Evolutionary conservation across 2,113 vertebrate genomes (phyloP).

Genomic region (Lonchura striata): DNA sequence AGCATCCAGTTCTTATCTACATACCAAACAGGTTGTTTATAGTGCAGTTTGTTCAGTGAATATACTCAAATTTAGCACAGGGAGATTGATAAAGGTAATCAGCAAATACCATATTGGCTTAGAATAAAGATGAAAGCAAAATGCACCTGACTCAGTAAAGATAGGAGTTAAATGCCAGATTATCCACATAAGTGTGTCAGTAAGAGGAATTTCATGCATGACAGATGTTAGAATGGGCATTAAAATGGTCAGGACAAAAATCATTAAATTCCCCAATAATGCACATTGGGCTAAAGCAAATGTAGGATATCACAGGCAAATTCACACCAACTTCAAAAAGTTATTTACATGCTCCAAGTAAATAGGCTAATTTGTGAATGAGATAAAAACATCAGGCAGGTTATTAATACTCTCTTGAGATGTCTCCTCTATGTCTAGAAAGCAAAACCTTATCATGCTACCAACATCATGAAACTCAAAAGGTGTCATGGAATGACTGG

Average conservation of each 20-base stretch:
- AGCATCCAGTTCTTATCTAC: slow-evolving; percentile 2
- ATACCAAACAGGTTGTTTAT: background rate
- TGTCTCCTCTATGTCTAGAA: background rate
- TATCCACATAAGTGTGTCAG: background rate
- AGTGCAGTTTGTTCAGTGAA: background rate
- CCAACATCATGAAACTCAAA: background rate
- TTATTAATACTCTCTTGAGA: background rate
- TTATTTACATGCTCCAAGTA: background rate
- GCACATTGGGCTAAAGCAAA: background rate
- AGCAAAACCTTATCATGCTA: background rate
- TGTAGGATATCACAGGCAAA: background rate
- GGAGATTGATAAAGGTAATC: slow-evolving; percentile 6
- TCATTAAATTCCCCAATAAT: background rate
- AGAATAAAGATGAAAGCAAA: slow-evolving; percentile 26
- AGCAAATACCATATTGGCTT: background rate
- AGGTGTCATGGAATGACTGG: background rate
- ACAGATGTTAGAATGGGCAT: background rate
- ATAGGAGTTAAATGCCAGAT: slow-evolving; percentile 16
- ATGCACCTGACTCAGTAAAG: slow-evolving; percentile 1
- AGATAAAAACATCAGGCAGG: background rate
- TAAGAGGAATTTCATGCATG: background rate
- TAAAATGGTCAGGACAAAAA: background rate
- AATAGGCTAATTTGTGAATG: background rate
- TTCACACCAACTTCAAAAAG: background rate
- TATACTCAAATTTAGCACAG: background rate